Base-by-base conservation (phyloP, 2,888 invertebrate genomes). In the Spisula subtruncata region DNA sequence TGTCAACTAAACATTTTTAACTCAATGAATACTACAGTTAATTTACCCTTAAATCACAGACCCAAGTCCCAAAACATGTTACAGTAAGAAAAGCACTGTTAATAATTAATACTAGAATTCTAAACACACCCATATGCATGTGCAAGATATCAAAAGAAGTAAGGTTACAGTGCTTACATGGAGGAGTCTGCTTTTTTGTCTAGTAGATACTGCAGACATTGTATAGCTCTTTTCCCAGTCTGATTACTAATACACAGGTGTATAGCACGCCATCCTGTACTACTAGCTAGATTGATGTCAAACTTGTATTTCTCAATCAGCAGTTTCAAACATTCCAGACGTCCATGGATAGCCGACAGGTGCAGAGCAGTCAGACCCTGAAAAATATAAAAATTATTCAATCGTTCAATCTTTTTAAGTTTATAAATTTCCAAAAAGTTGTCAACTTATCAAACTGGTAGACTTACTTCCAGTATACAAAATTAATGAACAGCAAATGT, bases 171-270 rank as follows among this genome's bases (percentile, higher is more conserved):
- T 35, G 29, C 95, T 95, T 93, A 97, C 96, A 96, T 91, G 12
- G 96, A 96, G 46, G 95, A 92, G 90, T 96, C 95, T 12, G 96
- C 97, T 79, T 95, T 96, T 85, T 96, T 95, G 60, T 95, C 94
- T 16, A 97, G 88, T 32, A 97, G 93, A 90, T 96, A 96, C 12
- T 94, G 89, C 48, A 97, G 90, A 90, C 96, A 96, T 46, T 94
- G 93, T 48, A 96, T 92, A 14, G 97, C 94, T 81, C 96, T 91
- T 88, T 96, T 95, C 10, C 96, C 97, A 25, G 96, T 96, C 92
- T 96, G 96, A 89, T 96, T 96, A 90, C 96, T 96, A 92, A 97
- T 96, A 88, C 95, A 95, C 51, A 96, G 94, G 88, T 97, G 97
- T 25, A 96, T 92, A 32, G 96, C 96, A 86, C 96, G 92, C 96